These are phyloP conservation scores for Horisme vitalbata DNA, from an alignment of 2,888 invertebrate species.

Conservation along the genomic window DNA sequence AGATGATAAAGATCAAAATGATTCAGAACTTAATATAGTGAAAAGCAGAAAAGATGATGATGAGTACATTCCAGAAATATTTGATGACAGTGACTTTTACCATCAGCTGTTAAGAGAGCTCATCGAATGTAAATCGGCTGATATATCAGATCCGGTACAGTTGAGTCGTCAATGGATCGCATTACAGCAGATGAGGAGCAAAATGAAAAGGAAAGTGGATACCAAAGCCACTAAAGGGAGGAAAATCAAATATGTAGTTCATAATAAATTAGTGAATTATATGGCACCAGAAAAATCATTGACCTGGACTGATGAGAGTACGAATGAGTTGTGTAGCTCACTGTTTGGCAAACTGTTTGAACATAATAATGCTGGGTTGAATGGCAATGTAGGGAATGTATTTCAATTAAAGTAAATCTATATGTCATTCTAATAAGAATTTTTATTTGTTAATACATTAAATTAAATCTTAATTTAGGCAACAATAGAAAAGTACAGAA, in stretches of 20 bases:
- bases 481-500: too few species aligned
- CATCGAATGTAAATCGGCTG: slow-evolving; percentile 94
- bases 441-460: too few species aligned
- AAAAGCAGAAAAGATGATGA: slow-evolving; percentile 70
- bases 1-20: slow-evolving; percentile 41
- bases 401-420: slow-evolving; percentile 51
- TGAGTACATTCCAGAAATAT: slow-evolving; percentile 91
- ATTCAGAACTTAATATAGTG: slow-evolving; percentile 42
- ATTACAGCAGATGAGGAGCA: slow-evolving; percentile 94
- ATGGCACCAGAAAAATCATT: slow-evolving; percentile 90
- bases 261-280: slow-evolving; percentile 93
- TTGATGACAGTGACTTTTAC: slow-evolving; percentile 98
- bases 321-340: slow-evolving; percentile 91
- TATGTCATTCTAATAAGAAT: background rate
- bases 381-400: slow-evolving; percentile 60
- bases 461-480: too few species aligned
- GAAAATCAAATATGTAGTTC: slow-evolving; percentile 92
- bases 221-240: slow-evolving; percentile 97
- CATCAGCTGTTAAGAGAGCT: slow-evolving; percentile 95
- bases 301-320: slow-evolving; percentile 90
- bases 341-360: slow-evolving; percentile 88
- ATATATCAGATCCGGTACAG: slow-evolving; percentile 92
- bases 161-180: slow-evolving; percentile 95
- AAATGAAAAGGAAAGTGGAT: slow-evolving; percentile 96
- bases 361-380: slow-evolving; percentile 65